Base-by-base conservation (phyloP, 1,140 invertebrate species). In the Pseudomyrmex sp. region DNA sequence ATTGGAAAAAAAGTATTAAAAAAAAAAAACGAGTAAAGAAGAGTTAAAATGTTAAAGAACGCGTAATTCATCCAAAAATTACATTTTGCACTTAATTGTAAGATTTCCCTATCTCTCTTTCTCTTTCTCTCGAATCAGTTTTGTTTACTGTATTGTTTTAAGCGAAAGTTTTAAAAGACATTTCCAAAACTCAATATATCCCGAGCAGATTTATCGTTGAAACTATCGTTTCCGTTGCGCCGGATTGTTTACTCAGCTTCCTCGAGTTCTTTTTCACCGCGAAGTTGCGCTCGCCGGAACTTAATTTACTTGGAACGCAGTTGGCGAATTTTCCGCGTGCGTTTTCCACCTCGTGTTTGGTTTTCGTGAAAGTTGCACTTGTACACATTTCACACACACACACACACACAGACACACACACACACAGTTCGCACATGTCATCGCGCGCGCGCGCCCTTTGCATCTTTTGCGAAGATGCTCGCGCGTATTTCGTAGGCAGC, bases 401-500 rank as follows among this genome's bases (percentile, higher is more conserved):
- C 2, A 46, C n/a, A 46, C 8, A 3, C 2, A 74, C 13, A n/a
- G 61, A 44, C 59, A 20, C 20, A 20, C 20, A 23, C 20, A 23
- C 20, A 23, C 20, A 23, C 20, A 23, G 20, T 61, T 80, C 62
- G 63, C 35, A 35, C 35, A 5, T 35, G 35, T 65, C 62, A 35
- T 48, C 46, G 10, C 61, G 2, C 62, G 23, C 8, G 4, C 48
- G 20, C 20, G 18, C 18, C 0, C 18, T 70, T 80, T 48, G 56
- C 76, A 35, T 80, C 54, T 59, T 23, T 7, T 54, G 52, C 65
- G 76, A 79, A 79, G 65, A 79, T 50, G 54, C 76, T 80, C 66
- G 65, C 54, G 72, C 77, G 86, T 77, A 85, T 88, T 79, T 88
- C 61, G 54, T 20, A 80, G 56, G 76, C 83, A 9, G 23, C 44